phyloP scores from a whole-genome alignment of 1,140 invertebrate species.

The Globodera rostochiensis region DNA sequence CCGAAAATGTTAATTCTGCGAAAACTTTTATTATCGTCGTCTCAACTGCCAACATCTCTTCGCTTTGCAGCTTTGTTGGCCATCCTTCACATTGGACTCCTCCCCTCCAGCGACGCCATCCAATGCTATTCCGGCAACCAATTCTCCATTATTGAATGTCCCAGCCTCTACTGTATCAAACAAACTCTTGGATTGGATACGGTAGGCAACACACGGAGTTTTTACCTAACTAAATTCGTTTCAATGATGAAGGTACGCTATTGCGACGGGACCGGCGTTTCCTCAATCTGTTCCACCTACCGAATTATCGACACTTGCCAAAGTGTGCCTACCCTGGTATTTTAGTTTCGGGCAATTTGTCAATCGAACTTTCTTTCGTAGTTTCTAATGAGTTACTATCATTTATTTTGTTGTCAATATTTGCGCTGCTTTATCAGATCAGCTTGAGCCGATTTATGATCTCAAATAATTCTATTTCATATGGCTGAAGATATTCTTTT shows the following conservation, averaged over 20 bases:
- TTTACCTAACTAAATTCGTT: constrained; percentile 4
- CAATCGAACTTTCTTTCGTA: too few relatives aligned
- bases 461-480: background rate
- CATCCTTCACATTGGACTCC: background rate
- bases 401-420: too few relatives aligned
- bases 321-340: constrained; percentile 54
- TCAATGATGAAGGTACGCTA: constrained; percentile 55
- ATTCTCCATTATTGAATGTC: constrained; percentile 63
- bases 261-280: constrained; percentile 59
- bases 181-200: constrained; percentile 62
- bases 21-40: background rate
- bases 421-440: too few relatives aligned
- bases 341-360: too few relatives aligned
- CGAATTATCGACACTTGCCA: constrained; percentile 57
- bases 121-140: constrained; percentile 62
- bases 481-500: too few relatives aligned
- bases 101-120: constrained; percentile 36
- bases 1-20: background rate
- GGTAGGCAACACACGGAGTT: constrained; percentile 30
- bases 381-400: too few relatives aligned
- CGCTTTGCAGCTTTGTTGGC: background rate
- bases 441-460: background rate
- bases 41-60: background rate
- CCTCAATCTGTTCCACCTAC: constrained; percentile 63
- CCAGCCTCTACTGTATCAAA: constrained; percentile 60